Evolutionary conservation across 2,113 vertebrate genomes (phyloP).

Genomic region (Halichoeres trimaculatus): DNA sequence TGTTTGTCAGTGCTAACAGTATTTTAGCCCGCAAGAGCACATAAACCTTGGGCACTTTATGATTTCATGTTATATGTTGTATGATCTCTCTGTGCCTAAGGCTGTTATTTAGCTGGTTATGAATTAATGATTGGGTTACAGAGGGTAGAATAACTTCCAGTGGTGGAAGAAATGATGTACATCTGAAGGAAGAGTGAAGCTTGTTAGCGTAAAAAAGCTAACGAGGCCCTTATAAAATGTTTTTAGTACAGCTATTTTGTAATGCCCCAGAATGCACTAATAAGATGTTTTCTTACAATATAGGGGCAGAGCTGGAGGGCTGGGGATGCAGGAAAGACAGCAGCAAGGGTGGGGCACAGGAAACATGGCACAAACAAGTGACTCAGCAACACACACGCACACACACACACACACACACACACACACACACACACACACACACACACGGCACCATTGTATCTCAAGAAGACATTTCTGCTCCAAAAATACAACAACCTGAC

Average conservation of each 20-base stretch:
- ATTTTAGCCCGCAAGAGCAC: background rate
- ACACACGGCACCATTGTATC: background rate
- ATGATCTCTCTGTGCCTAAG: background rate
- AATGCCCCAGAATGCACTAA: conserved; percentile 18
- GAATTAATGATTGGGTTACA: conserved; percentile 41
- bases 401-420: no score
- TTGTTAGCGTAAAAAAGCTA: conserved; percentile 12
- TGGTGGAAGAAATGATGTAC: background rate
- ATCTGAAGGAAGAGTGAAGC: background rate
- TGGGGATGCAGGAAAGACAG: conserved; percentile 25
- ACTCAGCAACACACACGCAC: conserved; percentile 19
- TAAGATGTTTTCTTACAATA: conserved; percentile 19
- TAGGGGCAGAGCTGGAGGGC: background rate
- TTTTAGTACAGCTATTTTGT: conserved; percentile 40
- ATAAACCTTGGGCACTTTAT: conserved; percentile 1
- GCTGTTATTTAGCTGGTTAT: conserved; percentile 31
- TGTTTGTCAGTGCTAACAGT: conserved; percentile 28
- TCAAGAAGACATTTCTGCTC: conserved; percentile 8
- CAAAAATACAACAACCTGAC: conserved; percentile 48
- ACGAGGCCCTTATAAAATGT: conserved; percentile 19
- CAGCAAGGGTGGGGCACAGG: conserved; percentile 12
- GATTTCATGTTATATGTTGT: conserved; percentile 4
- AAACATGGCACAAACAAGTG: conserved; percentile 34
- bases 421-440: conserved; percentile 13
- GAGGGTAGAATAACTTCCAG: background rate